A percentile compares a stretch with the other conserved stretches of the same genome.
Evolutionary conservation across 1,140 invertebrate genomes (phyloP).

Genomic region (Polypedilum vanderplanki): DNA sequence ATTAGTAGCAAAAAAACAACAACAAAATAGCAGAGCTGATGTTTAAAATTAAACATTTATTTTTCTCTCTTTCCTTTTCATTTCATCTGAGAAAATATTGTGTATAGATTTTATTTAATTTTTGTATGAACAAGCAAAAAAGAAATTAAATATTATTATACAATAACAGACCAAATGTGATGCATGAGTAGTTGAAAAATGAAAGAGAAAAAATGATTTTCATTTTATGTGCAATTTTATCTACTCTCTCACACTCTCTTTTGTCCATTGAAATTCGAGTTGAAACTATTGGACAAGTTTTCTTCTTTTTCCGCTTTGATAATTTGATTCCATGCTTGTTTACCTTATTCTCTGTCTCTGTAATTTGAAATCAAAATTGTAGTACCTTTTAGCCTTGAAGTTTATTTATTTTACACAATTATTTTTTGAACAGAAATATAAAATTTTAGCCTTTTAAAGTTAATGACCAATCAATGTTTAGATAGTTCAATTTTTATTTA

Average conservation of each 20-base stretch:
- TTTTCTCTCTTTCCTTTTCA: conserved; percentile 5
- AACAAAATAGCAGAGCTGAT: conserved; percentile 8
- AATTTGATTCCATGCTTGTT: conserved; percentile 6
- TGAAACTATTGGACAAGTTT: neutral
- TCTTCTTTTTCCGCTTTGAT: neutral
- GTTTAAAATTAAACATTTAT: conserved; percentile 27
- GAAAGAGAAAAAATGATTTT: neutral
- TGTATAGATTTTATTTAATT: neutral
- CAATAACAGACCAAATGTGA: neutral
- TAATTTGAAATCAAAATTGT: no score
- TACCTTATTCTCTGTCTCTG: no score
- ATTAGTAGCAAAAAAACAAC: no score
- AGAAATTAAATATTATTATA: conserved; percentile 15
- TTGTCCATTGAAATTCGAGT: conserved; percentile 1
- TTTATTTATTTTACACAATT: neutral
- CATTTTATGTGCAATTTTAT: neutral
- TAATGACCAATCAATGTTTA: no score
- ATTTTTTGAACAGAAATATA: no score
- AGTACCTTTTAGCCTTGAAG: no score
- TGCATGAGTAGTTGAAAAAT: conserved; percentile 1
- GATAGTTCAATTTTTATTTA: no score
- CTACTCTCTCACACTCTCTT: neutral
- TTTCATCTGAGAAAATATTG: neutral
- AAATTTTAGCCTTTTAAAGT: no score
- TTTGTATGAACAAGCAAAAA: neutral